Base-by-base conservation (phyloP, 2,888 invertebrate genomes). In the Drosophila multiciliata region DNA sequence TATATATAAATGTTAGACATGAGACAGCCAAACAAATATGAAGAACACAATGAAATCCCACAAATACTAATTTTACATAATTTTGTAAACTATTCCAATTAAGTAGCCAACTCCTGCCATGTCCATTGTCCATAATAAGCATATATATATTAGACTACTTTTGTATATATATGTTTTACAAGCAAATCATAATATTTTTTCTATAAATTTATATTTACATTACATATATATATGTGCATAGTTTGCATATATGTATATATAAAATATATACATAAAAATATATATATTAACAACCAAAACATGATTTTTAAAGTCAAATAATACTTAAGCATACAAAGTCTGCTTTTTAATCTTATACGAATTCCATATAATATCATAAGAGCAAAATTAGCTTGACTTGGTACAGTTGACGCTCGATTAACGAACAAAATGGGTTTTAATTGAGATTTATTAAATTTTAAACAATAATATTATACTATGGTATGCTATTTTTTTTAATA, bases 21-120 rank as follows among this genome's bases (percentile, higher is more conserved):
- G 23, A 26, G 17, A 45, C 29, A 20, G 17, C 5, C 35, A 33
- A 52, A 4, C 12, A 26, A 17, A 17, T 20, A 26, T 8, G 12
- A 45, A 59, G n/a, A 36, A 55, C 50, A 49, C 33, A 38, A 38
- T 45, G 8, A 6, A 58, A 48, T 38, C 12, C 50, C 20, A 40
- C 17, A 11, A 32, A 11, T 32, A 20, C 15, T 17, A 54, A 26
- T 55, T 33, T 60, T 36, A 32, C 48, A 58, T 3, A 42, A 50
- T 29, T 59, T 75, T 64, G 9, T 26, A 53, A 29, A 60, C 8
- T 36, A 53, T 54, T 58, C 48, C 42, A 59, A 55, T 12, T 3
- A 52, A 50, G 26, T 35, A 62, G 80, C 68, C 60, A 65, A 42
- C 53, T 68, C 64, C 76, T 76, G 76, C 74, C 76, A 74, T 68